These are phyloP conservation scores for Acromyrmex echinatior DNA, from an alignment of 1,140 invertebrate genomes.

Conservation along the genomic window DNA sequence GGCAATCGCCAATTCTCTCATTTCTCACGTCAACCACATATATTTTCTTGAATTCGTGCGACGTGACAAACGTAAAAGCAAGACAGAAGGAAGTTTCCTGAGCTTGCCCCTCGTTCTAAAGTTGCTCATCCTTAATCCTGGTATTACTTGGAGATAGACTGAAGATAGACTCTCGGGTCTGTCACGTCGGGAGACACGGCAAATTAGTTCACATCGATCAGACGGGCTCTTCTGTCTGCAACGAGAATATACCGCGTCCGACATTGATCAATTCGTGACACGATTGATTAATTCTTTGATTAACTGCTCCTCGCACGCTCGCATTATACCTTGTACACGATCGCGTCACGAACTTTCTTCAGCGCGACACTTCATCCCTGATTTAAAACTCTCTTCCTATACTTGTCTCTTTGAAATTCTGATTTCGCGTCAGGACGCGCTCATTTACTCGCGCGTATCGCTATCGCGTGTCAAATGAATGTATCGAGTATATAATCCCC, in stretches of 20 bases:
- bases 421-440: neutral
- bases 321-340: constrained; percentile 29
- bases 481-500: neutral
- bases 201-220: constrained; percentile 77
- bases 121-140: constrained; percentile 75
- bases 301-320: constrained; percentile 29
- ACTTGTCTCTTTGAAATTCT: neutral
- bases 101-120: constrained; percentile 49
- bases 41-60: constrained; percentile 61
- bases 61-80: constrained; percentile 61
- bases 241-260: constrained; percentile 69
- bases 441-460: neutral
- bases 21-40: constrained; percentile 62
- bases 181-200: constrained; percentile 69
- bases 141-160: constrained; percentile 75
- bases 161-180: constrained; percentile 69
- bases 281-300: constrained; percentile 70
- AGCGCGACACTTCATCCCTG: neutral
- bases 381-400: neutral
- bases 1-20: constrained; percentile 59
- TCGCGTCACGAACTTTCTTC: neutral
- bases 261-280: constrained; percentile 61
- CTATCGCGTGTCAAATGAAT: neutral
- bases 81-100: constrained; percentile 52
- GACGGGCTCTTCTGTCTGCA: constrained; percentile 50